Conservation (phyloP, 1,140 invertebrate species). For the Pissodes strobi region DNA sequence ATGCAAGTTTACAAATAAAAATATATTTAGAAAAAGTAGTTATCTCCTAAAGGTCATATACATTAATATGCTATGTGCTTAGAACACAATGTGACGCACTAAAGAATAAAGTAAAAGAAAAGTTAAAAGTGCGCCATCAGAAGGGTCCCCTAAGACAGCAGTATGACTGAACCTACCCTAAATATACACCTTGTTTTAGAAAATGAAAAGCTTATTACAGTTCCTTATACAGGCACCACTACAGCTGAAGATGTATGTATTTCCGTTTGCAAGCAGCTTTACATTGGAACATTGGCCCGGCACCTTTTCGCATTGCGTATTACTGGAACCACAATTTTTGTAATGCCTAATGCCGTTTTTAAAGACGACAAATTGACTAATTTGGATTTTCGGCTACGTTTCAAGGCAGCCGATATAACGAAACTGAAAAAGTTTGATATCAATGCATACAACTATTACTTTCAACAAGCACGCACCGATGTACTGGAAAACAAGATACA, state of each 20-base stretch:
- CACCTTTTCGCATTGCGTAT: constrained; percentile 76
- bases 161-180: constrained; percentile 42
- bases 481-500: constrained; percentile 76
- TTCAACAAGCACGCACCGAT: constrained; percentile 80
- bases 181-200: constrained; percentile 52
- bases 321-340: constrained; percentile 65
- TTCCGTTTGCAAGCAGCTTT: constrained; percentile 68
- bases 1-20: no score
- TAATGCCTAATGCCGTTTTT: constrained; percentile 63
- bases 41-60: no score
- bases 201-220: constrained; percentile 50
- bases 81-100: no score
- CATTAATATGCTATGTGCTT: no score
- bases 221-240: constrained; percentile 50
- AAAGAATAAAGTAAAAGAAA: no score
- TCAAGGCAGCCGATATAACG: constrained; percentile 69
- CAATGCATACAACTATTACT: constrained; percentile 82
- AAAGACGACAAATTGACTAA: constrained; percentile 56
- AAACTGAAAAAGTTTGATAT: constrained; percentile 70
- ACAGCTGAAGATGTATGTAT: constrained; percentile 74
- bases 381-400: constrained; percentile 78
- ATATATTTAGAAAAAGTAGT: no score
- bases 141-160: no score
- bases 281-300: constrained; percentile 74
- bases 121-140: no score